A percentile compares a stretch with the other conserved stretches of the same genome.
These are phyloP conservation scores for Drosophila peninsularis DNA, from an alignment of 2,888 invertebrate species.

Conservation along the genomic window DNA sequence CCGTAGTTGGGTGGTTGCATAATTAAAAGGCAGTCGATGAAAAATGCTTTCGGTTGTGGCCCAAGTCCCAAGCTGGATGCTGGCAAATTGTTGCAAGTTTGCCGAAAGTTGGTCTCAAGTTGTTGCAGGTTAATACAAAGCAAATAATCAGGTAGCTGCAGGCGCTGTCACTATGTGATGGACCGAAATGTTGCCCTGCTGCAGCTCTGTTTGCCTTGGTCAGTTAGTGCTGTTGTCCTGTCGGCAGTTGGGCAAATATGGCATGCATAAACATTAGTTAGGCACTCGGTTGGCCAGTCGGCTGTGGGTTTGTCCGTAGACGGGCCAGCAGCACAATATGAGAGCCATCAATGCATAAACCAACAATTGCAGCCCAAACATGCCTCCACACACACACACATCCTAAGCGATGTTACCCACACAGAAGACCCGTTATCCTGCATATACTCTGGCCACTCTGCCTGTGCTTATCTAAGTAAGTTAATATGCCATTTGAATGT, in stretches of 20 bases:
- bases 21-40: constrained; percentile 20
- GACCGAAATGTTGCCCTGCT: constrained; percentile 3
- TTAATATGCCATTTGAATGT: constrained; percentile 77
- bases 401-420: constrained; percentile 13
- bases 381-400: constrained; percentile 17
- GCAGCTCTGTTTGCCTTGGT: constrained; percentile 29
- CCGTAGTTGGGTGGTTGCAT: neutral
- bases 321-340: constrained; percentile 34
- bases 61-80: neutral
- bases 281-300: constrained; percentile 33
- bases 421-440: constrained; percentile 9
- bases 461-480: constrained; percentile 71
- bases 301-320: constrained; percentile 23
- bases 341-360: constrained; percentile 53
- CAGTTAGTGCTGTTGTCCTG: constrained; percentile 45
- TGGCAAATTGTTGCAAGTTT: constrained; percentile 8
- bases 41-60: constrained; percentile 13
- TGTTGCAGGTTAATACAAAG: constrained; percentile 40
- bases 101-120: constrained; percentile 21
- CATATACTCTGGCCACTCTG: constrained; percentile 9
- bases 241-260: constrained; percentile 59
- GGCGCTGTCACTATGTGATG: constrained; percentile 18
- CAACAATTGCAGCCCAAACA: constrained; percentile 49
- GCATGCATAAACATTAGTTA: constrained; percentile 62
- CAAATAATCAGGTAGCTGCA: constrained; percentile 45